Percentiles rank a stretch among this genome's conserved stretches.
These are phyloP conservation scores for Diachasmimorpha longicaudata DNA, from an alignment of 1,140 invertebrate species.

Conservation along the genomic window DNA sequence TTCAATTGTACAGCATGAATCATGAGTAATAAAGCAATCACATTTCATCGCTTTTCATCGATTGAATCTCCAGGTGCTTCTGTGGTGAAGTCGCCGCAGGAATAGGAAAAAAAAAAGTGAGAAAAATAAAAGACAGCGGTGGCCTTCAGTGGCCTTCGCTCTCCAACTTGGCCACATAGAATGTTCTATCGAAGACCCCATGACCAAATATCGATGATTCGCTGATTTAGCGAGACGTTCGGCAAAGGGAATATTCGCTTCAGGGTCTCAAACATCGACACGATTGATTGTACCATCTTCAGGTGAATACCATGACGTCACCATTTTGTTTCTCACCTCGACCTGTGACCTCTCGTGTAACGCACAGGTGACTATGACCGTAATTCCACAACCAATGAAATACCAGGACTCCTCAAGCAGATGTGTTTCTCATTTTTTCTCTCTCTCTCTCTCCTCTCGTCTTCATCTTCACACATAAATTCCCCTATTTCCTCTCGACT, in stretches of 20 bases:
- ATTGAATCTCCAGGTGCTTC: not conserved
- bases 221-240: not conserved
- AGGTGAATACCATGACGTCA: constrained; percentile 18
- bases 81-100: not conserved
- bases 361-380: constrained; percentile 11
- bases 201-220: constrained; percentile 22
- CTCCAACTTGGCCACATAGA: not conserved
- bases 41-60: not conserved
- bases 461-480: not conserved
- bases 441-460: not conserved
- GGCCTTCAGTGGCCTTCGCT: not conserved
- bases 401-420: not conserved
- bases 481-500: not conserved
- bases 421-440: not conserved
- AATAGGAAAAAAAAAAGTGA: not conserved
- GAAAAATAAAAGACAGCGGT: not conserved
- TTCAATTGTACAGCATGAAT: not conserved
- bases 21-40: not conserved
- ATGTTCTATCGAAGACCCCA: not conserved
- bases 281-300: constrained; percentile 7
- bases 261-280: not conserved
- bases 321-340: constrained; percentile 14
- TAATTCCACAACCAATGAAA: constrained; percentile 20
- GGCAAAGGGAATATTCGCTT: not conserved
- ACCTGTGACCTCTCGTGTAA: constrained; percentile 14